Conservation (phyloP, 2,888 invertebrate genomes). For the Rotaria magnacalcarata region DNA sequence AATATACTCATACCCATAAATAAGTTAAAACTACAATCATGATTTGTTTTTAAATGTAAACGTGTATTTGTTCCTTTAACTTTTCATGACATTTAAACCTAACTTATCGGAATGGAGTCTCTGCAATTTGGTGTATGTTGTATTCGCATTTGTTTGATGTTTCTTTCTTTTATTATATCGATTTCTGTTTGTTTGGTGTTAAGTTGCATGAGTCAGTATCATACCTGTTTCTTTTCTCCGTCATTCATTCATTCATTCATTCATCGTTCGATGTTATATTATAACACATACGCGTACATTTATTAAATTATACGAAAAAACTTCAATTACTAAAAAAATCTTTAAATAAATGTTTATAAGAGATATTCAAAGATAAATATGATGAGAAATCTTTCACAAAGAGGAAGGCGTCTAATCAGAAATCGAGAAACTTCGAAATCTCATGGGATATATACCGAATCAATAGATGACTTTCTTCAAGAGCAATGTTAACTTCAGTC, state of each 20-base stretch:
- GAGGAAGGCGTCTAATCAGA: no score
- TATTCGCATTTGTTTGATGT: background rate
- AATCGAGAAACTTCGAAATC: no score
- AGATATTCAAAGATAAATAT: background rate
- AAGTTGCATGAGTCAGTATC: background rate
- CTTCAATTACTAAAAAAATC: background rate
- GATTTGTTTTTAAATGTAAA: no score
- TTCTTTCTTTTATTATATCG: background rate
- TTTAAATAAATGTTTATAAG: background rate
- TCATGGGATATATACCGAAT: no score
- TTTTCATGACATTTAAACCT: background rate
- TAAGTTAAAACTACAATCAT: no score
- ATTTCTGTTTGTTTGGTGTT: background rate
- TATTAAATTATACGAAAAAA: conserved; percentile 6
- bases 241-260: background rate
- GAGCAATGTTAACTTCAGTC: no score
- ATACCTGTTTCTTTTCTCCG: background rate
- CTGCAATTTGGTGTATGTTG: background rate
- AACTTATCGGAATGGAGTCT: background rate
- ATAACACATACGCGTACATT: background rate
- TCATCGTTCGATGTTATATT: background rate
- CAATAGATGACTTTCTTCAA: no score
- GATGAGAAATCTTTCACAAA: no score
- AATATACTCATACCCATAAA: no score
- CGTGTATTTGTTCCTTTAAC: background rate